Percentiles rank a stretch among this genome's conserved stretches.
phyloP scores from a whole-genome alignment of 2,113 vertebrate species.

The Corythaixoides concolor region DNA sequence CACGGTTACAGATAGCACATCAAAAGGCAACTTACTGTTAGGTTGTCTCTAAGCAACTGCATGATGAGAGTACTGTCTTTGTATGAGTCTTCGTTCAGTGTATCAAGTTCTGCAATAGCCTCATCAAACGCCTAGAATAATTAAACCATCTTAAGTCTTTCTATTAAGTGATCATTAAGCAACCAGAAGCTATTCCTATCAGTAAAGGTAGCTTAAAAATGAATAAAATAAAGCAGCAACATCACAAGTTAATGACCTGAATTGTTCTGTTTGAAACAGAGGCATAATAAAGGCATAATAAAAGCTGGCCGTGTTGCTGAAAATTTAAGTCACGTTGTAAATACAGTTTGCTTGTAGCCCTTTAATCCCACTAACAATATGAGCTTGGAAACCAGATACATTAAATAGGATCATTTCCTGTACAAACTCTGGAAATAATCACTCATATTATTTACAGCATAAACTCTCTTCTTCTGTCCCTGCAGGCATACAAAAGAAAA shows the following conservation, averaged over 20 bases:
- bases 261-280: neutral
- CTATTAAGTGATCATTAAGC: neutral
- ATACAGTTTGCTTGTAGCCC: neutral
- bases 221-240: neutral
- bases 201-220: neutral
- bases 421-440: neutral
- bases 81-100: conserved; percentile 96
- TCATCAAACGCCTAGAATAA: conserved; percentile 90
- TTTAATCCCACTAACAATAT: neutral
- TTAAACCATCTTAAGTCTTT: neutral
- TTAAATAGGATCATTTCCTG: neutral
- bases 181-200: neutral
- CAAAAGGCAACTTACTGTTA: conserved; percentile 87
- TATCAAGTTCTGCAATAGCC: conserved; percentile 93
- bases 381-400: neutral
- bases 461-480: neutral
- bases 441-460: neutral
- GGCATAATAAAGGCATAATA: neutral
- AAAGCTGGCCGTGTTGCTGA: neutral
- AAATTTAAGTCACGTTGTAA: neutral
- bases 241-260: neutral
- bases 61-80: conserved; percentile 99
- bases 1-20: neutral
- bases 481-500: neutral
- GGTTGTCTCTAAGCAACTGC: conserved; percentile 99